Percentiles rank a stretch among this genome's conserved stretches.
These are phyloP conservation scores for Apostichopus japonicus DNA, from an alignment of 35 echinoderm and acorn worm species.

Conservation along the genomic window DNA sequence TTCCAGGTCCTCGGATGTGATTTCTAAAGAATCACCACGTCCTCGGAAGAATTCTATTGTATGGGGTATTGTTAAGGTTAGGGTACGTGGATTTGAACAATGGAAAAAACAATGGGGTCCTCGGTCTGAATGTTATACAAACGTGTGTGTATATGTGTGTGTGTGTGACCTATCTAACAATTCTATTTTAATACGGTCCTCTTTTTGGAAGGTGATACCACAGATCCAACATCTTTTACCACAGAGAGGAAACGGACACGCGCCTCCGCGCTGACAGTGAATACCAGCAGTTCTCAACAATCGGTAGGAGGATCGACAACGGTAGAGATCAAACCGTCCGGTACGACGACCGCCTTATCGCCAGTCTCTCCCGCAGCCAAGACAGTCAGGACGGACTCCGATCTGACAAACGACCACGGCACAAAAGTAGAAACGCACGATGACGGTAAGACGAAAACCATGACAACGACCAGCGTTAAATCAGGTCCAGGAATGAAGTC, in stretches of 20 bases:
- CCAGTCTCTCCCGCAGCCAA: constrained; percentile 44
- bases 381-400: constrained; percentile 36
- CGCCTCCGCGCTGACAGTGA: constrained; percentile 36
- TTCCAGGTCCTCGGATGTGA: too few species aligned
- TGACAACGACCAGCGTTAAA: constrained; percentile 62
- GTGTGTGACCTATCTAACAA: too few species aligned
- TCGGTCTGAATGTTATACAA: too few species aligned
- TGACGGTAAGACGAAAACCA: constrained; percentile 64
- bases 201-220: neutral
- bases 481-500: constrained; percentile 60
- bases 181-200: too few species aligned
- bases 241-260: constrained; percentile 50
- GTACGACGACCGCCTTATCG: constrained; percentile 1
- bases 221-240: neutral
- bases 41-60: too few species aligned
- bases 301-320: neutral
- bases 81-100: too few species aligned
- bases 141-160: too few species aligned
- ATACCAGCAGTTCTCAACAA: neutral
- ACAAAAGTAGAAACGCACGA: constrained; percentile 34
- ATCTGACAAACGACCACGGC: neutral
- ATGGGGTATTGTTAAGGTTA: too few species aligned
- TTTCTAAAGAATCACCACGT: too few species aligned
- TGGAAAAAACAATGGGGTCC: too few species aligned
- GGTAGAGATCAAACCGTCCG: neutral